Evolutionary conservation across 2,113 vertebrate genomes (phyloP), one percentile per base, ranked within the genome.

Genomic region (Arizona elegans): DNA sequence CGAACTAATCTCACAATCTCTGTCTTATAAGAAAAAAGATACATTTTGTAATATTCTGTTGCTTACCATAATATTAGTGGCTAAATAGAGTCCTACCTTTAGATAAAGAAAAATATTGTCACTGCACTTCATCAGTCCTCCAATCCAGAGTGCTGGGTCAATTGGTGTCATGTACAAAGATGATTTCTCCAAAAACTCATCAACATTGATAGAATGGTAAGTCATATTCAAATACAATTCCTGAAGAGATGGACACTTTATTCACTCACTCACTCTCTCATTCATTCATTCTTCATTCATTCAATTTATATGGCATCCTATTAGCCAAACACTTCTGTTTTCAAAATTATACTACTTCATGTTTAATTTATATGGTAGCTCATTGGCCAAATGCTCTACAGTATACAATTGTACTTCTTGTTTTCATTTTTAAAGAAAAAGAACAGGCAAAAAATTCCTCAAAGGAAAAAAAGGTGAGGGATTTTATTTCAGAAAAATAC

Each of bases 101-200:
- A 98, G 97, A 90, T 96, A 98, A 70, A 96, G 98, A 24, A 97
- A 93, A 93, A 96, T 97, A 47, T 95, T 94, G 91, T 96, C 97
- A 2, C 96, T 88, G 52, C 97, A 94, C 92, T 97, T 98, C 81
- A 33, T 92, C 21, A 97, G 90, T 0, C 96, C 98, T 11, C 98
- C 93, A 9, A 96, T 96, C 97, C 98, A 97, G 65, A 93, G 90
- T 0, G 96, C 94, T 0, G 97, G 97, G 75, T 97, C 98, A 12
- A 96, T 88, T 0, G 97, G 97, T 55, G 97, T 95, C 1, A 92
- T n/a, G 89, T 97, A 97, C 90, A 97, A 93, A 4, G 95, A 11
- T 0, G 96, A 96, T 86, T 93, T 96, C 90, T 88, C 21, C 1
- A 33, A 10, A 8, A 95, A 90, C 15, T 81, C 70, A 0, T 93